A percentile compares a stretch with the other conserved stretches of the same genome.
phyloP scores from a whole-genome alignment of 2,113 vertebrate species.

The Perccottus glenii region DNA sequence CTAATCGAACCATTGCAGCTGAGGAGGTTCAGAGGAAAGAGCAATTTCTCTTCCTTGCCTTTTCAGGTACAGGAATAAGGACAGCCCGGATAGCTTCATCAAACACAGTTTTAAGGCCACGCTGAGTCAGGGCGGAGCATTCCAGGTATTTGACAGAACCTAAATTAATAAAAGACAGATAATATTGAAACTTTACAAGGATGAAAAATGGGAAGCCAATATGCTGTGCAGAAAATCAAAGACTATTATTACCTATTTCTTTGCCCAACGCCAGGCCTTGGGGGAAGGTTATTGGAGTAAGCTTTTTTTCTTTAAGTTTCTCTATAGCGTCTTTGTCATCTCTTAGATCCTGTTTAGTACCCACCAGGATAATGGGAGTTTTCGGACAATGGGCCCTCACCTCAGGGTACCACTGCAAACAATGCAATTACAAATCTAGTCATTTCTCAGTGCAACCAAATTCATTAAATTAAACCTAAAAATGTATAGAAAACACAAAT shows the following conservation, averaged over 20 bases:
- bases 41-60: slow-evolving; percentile 92
- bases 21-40: slow-evolving; percentile 82
- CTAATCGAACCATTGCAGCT: slow-evolving; percentile 53
- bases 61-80: slow-evolving; percentile 93
- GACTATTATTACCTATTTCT: slow-evolving; percentile 87
- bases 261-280: slow-evolving; percentile 98
- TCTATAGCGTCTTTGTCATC: slow-evolving; percentile 98
- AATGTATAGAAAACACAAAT: too few species aligned
- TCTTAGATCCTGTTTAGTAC: slow-evolving; percentile 94
- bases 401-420: slow-evolving; percentile 92
- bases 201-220: too few species aligned
- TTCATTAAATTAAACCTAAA: too few species aligned
- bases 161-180: slow-evolving; percentile 43
- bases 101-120: slow-evolving; percentile 98
- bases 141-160: slow-evolving; percentile 97
- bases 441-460: too few species aligned
- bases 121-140: slow-evolving; percentile 95
- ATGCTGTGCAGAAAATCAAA: neutral
- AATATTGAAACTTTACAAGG: too few species aligned
- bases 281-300: slow-evolving; percentile 95
- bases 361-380: slow-evolving; percentile 96
- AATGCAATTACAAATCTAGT: neutral
- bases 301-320: slow-evolving; percentile 97
- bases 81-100: slow-evolving; percentile 97
- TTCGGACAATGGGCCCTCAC: slow-evolving; percentile 97